These are phyloP conservation scores for Xestia rhomboidea DNA, from an alignment of 2,888 invertebrate species.

Conservation along the genomic window DNA sequence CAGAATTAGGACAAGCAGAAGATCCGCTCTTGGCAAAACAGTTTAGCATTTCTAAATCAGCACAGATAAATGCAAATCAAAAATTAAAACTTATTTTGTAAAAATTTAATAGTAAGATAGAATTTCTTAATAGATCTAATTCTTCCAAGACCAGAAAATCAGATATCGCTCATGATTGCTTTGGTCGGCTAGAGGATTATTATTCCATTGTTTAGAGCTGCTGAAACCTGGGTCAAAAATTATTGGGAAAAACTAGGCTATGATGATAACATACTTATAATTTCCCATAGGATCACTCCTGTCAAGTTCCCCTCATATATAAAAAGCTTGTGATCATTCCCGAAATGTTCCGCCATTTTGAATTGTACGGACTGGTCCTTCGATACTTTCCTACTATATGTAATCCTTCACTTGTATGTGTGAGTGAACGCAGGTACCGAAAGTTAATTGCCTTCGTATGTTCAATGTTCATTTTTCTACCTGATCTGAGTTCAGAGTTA, in stretches of 20 bases:
- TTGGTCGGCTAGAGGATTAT: too few relatives aligned
- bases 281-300: neutral
- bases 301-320: neutral
- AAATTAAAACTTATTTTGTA: too few relatives aligned
- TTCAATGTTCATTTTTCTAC: slow-evolving; percentile 87
- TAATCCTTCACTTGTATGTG: slow-evolving; percentile 68
- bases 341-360: neutral
- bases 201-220: neutral
- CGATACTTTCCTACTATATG: neutral
- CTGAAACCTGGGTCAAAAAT: neutral
- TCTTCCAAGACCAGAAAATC: neutral
- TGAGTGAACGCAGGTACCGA: slow-evolving; percentile 84
- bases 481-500: slow-evolving; percentile 78
- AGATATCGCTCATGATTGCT: neutral
- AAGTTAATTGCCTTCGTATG: slow-evolving; percentile 90
- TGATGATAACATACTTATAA: neutral
- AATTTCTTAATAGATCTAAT: neutral
- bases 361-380: slow-evolving; percentile 30
- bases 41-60: neutral
- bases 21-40: neutral
- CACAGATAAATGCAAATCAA: too few relatives aligned
- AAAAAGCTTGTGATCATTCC: neutral
- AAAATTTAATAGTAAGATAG: neutral
- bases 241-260: neutral
- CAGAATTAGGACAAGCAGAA: slow-evolving; percentile 1